These are phyloP conservation scores for Drosophila pectinifera DNA, from an alignment of 1,140 invertebrate genomes.

Conservation along the genomic window DNA sequence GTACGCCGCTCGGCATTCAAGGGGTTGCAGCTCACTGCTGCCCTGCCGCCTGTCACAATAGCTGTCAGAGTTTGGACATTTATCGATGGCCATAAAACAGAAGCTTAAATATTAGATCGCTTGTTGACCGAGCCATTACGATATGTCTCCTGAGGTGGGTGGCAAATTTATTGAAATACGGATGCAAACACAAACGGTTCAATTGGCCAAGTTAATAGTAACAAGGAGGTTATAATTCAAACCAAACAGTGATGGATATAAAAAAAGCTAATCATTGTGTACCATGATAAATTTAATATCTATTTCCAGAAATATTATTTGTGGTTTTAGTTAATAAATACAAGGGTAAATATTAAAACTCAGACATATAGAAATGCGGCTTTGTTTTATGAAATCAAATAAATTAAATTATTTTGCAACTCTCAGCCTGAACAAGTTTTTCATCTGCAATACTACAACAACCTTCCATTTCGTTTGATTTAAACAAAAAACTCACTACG, in stretches of 20 bases:
- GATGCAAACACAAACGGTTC: background rate
- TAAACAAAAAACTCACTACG: background rate
- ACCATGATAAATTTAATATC: no score
- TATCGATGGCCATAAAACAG: conserved; percentile 48
- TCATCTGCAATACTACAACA: background rate
- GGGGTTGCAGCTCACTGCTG: conserved; percentile 7
- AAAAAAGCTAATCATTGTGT: background rate
- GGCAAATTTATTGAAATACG: conserved; percentile 15
- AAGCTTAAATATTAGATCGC: conserved; percentile 47
- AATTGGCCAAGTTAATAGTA: background rate
- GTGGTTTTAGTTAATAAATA: no score
- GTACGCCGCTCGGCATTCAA: conserved; percentile 26
- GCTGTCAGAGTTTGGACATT: conserved; percentile 51
- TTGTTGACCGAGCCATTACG: conserved; percentile 13
- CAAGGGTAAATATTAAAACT: no score
- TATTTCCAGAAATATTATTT: background rate
- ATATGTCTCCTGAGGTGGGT: background rate
- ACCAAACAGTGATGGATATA: background rate
- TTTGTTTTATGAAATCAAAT: background rate
- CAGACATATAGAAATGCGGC: background rate
- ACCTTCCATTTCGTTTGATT: background rate
- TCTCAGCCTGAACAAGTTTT: background rate
- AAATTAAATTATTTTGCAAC: background rate
- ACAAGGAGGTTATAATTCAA: background rate
- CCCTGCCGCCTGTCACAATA: conserved; percentile 38